Evolutionary conservation across 1,140 invertebrate genomes (phyloP).

Genomic region (Phthorimaea operculella): DNA sequence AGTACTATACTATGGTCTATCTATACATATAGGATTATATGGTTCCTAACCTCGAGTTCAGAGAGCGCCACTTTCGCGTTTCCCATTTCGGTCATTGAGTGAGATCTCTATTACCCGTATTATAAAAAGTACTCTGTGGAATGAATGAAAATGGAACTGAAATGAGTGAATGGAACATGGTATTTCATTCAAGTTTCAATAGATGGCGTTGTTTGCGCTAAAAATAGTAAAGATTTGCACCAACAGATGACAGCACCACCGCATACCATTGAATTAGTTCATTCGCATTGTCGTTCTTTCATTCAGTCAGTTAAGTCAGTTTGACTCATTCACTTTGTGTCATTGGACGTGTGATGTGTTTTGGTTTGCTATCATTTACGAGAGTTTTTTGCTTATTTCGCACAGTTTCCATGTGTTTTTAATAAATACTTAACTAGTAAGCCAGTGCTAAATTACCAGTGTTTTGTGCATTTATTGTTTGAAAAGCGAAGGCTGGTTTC

Average conservation of each 20-base stretch:
- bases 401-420: neutral
- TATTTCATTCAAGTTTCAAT: neutral
- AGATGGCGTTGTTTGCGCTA: neutral
- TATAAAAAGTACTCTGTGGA: no score
- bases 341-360: slow-evolving; percentile 6
- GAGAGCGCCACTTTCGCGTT: no score
- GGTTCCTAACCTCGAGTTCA: no score
- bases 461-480: neutral
- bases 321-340: slow-evolving; percentile 7
- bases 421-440: no score
- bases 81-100: no score
- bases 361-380: neutral
- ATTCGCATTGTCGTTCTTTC: neutral
- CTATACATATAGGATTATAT: no score
- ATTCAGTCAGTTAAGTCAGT: neutral
- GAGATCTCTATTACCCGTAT: no score
- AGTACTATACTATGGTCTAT: no score
- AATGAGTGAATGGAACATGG: neutral
- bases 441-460: neutral
- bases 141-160: no score
- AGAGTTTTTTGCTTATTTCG: neutral
- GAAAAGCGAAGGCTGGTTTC: neutral
- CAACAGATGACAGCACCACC: neutral
- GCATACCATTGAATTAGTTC: no score
- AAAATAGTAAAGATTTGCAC: no score